Evolutionary conservation across 2,113 vertebrate genomes (phyloP).

Genomic region (Sorex araneus): DNA sequence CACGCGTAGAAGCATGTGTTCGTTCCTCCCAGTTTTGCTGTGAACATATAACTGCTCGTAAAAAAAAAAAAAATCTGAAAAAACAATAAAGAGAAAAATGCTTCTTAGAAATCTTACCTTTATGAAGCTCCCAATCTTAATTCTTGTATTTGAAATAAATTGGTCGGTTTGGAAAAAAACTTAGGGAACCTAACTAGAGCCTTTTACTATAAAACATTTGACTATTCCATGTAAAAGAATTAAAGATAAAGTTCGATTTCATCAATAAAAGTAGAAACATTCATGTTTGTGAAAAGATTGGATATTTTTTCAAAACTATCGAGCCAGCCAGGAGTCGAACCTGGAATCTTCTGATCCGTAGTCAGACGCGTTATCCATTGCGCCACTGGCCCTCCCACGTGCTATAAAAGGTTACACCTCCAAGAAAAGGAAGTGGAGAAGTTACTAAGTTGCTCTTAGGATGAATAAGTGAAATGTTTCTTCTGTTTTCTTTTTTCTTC

Average conservation of each 20-base stretch:
- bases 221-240: background rate
- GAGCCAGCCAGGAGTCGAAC: constrained; percentile 93
- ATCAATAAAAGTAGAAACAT: background rate
- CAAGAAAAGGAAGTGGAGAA: background rate
- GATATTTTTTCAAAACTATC: accelerated
- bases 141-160: background rate
- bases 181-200: background rate
- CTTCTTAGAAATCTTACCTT: background rate
- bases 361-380: constrained; percentile 92
- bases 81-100: background rate
- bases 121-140: background rate
- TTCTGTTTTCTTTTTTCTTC: too few species aligned
- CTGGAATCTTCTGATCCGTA: constrained; percentile 94
- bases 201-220: background rate
- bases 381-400: constrained; percentile 85
- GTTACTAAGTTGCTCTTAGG: background rate
- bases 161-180: background rate
- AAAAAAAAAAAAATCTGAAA: background rate
- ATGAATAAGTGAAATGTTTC: background rate
- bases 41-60: background rate
- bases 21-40: background rate
- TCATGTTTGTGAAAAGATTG: background rate
- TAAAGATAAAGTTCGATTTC: background rate
- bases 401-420: accelerated
- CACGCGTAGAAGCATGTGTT: too few species aligned